These are phyloP conservation scores for Acleris cristana DNA, from an alignment of 2,888 invertebrate species.

Conservation along the genomic window DNA sequence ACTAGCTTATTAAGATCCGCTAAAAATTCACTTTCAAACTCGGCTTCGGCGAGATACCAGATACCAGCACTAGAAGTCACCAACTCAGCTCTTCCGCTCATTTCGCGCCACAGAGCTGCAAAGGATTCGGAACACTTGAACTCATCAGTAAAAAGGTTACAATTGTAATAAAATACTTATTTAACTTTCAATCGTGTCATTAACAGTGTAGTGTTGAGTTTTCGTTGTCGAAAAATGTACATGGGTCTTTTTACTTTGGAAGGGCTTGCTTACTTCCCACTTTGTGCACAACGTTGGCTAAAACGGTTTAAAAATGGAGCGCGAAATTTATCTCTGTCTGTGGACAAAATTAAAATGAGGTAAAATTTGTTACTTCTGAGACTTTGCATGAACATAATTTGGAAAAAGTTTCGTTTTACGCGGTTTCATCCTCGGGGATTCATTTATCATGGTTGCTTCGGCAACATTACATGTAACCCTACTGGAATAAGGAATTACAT, in stretches of 20 bases:
- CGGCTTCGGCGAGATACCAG: not conserved
- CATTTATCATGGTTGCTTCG: too few relatives aligned
- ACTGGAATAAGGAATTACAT: too few relatives aligned
- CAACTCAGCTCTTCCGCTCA: constrained; percentile 22
- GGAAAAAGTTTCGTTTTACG: too few relatives aligned
- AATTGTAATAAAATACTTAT: too few relatives aligned
- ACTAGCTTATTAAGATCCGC: not conserved
- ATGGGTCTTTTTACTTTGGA: too few relatives aligned
- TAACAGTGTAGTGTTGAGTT: too few relatives aligned
- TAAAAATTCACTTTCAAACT: not conserved
- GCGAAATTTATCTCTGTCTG: constrained; percentile 3
- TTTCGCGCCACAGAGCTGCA: constrained; percentile 6
- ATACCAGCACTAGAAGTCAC: constrained; percentile 3
- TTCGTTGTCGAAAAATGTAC: too few relatives aligned
- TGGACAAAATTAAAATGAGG: constrained; percentile 1
- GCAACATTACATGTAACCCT: too few relatives aligned
- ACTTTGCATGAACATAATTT: not conserved
- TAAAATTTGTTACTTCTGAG: not conserved
- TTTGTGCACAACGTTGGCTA: constrained; percentile 6
- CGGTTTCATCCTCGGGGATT: too few relatives aligned
- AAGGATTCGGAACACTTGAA: constrained; percentile 22
- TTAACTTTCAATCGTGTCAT: too few relatives aligned
- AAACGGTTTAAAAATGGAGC: constrained; percentile 20
- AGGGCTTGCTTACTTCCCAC: constrained; percentile 17
- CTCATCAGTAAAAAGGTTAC: too few relatives aligned